phyloP scores from a whole-genome alignment of 2,797 vertebrate genomes.

The Erpetoichthys calabaricus region DNA sequence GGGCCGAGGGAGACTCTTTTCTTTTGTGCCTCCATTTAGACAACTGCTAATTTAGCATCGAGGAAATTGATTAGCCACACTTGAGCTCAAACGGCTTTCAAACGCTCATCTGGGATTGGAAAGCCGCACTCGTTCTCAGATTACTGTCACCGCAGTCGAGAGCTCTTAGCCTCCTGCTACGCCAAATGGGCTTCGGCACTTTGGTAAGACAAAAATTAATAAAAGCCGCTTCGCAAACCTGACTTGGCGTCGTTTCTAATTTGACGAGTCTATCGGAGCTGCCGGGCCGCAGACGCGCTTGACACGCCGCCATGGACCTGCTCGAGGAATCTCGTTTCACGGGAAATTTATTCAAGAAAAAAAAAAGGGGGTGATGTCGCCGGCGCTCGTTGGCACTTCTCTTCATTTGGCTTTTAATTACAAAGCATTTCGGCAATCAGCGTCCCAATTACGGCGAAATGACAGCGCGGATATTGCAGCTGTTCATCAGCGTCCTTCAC shows the following conservation, averaged over 20 bases:
- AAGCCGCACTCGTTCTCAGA: background rate
- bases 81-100: slow-evolving; percentile 1
- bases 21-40: background rate
- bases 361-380: no score
- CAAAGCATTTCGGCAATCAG: slow-evolving; percentile 18
- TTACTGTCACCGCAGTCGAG: slow-evolving; percentile 4
- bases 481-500: slow-evolving; percentile 13
- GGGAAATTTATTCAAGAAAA: slow-evolving; percentile 33
- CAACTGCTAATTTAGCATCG: background rate
- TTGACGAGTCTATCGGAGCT: background rate
- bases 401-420: slow-evolving; percentile 46
- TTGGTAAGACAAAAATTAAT: slow-evolving; percentile 2
- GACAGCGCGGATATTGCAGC: slow-evolving; percentile 20
- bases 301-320: slow-evolving; percentile 3
- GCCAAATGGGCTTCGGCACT: slow-evolving; percentile 1
- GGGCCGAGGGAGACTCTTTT: background rate
- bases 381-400: slow-evolving; percentile 23
- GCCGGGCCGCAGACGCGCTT: background rate
- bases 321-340: slow-evolving; percentile 35
- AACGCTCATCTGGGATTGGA: background rate
- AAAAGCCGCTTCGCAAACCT: slow-evolving; percentile 2
- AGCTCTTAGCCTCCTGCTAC: slow-evolving; percentile 2
- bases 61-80: background rate
- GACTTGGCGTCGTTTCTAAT: slow-evolving; percentile 3
- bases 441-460: slow-evolving; percentile 25